Base-by-base conservation (phyloP, 2,888 invertebrate species). In the Thymelicus acteon region DNA sequence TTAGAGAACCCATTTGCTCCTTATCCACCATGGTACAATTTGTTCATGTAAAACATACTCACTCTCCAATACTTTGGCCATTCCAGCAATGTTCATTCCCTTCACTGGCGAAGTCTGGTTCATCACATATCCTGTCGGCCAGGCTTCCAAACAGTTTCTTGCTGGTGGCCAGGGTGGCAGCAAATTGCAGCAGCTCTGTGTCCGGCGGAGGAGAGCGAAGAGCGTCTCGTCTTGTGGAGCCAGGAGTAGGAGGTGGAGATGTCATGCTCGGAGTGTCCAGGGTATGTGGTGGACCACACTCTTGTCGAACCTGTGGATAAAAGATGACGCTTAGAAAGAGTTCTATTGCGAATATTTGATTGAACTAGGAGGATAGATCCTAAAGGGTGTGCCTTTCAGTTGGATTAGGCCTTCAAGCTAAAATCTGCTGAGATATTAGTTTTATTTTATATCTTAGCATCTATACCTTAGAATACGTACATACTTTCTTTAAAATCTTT, bases 91-190 rank as follows among this genome's bases (percentile, higher is more conserved):
- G 95, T 54, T 95, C 95, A 73, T 96, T 95, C 77, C 95, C 95
- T 52, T 95, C 94, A 44, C 95, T 94, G 62, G 96, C 95, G 75
- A 96, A 95, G 77, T 95, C 95, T 0, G 95, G 95, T 76, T 97
- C 96, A 76, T 96, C 95, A 89, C 97, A 98, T 65, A 97, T 91
- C 79, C 95, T 95, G 87, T 97, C 97, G 5, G 98, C 97, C 54
- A 98, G 94, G 78, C 96, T 95, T 47, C 96, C 95, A 90, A 98
- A 98, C 86, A 98, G 97, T 79, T 97, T 97, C 87, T 96, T 96
- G 72, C 97, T 97, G 81, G 95, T 95, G 31, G 95, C 95, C 66
- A 96, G 94, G 13, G 95, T 95, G 7, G 95, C 95, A 10, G 96
- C 91, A 81, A 96, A 96, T 78, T 95, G 95, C 39, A 95, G 84